These are phyloP conservation scores for Adelognathus sp. DNA, from an alignment of 2,888 invertebrate genomes.

Conservation along the genomic window DNA sequence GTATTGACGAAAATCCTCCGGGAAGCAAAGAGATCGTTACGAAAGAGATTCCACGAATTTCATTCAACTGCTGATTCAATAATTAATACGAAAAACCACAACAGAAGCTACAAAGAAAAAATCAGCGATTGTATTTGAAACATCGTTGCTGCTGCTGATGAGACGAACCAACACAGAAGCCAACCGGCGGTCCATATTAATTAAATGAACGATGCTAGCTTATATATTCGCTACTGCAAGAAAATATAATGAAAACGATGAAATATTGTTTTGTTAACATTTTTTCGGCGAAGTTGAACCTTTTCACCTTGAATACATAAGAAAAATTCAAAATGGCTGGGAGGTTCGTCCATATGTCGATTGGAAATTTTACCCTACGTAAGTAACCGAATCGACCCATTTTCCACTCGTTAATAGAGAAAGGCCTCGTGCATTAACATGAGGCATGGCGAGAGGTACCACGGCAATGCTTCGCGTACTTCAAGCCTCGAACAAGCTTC, in stretches of 20 bases:
- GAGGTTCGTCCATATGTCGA: neutral
- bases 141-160: too few relatives aligned
- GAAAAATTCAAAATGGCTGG: neutral
- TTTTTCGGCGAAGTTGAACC: neutral
- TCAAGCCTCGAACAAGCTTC: slow-evolving; percentile 13
- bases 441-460: neutral
- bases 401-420: neutral
- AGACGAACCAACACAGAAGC: too few relatives aligned
- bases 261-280: neutral
- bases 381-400: neutral
- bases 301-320: neutral
- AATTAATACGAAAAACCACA: too few relatives aligned
- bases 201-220: too few relatives aligned
- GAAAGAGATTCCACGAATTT: too few relatives aligned
- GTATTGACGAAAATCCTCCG: too few relatives aligned
- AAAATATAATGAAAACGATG: neutral
- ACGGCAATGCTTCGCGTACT: neutral
- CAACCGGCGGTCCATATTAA: too few relatives aligned
- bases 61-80: too few relatives aligned
- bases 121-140: too few relatives aligned
- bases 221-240: neutral
- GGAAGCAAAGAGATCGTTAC: too few relatives aligned
- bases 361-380: neutral
- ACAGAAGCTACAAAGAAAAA: too few relatives aligned
- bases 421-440: slow-evolving; percentile 23